phyloP scores from a whole-genome alignment of 2,113 vertebrate genomes.

The Onychorhynchus coronatus region DNA sequence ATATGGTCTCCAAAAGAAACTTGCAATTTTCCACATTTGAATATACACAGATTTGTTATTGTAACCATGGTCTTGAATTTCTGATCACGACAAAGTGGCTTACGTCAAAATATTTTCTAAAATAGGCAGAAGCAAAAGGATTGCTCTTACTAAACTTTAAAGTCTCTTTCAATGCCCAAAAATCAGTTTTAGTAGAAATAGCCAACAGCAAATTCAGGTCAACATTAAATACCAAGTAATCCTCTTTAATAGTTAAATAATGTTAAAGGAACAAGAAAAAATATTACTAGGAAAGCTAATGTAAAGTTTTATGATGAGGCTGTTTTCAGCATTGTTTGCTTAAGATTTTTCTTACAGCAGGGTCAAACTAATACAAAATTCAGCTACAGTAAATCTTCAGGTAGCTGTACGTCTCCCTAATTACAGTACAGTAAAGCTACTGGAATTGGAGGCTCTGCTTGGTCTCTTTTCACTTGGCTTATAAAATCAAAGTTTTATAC shows the following conservation, averaged over 20 bases:
- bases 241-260: neutral
- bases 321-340: neutral
- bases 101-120: neutral
- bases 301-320: neutral
- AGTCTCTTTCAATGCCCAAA: neutral
- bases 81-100: neutral
- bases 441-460: neutral
- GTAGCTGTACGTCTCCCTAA: neutral
- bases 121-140: neutral
- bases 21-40: neutral
- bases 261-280: neutral
- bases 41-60: neutral
- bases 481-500: neutral
- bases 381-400: neutral
- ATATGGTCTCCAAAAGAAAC: neutral
- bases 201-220: neutral
- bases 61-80: neutral
- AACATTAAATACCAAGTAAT: neutral
- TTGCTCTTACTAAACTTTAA: neutral
- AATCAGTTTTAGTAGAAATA: neutral
- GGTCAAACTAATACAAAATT: neutral
- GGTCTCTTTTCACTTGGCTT: neutral
- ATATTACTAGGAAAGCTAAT: neutral
- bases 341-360: neutral
- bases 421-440: neutral